Conservation (phyloP, 1,140 invertebrate species). For the Musca domestica region DNA sequence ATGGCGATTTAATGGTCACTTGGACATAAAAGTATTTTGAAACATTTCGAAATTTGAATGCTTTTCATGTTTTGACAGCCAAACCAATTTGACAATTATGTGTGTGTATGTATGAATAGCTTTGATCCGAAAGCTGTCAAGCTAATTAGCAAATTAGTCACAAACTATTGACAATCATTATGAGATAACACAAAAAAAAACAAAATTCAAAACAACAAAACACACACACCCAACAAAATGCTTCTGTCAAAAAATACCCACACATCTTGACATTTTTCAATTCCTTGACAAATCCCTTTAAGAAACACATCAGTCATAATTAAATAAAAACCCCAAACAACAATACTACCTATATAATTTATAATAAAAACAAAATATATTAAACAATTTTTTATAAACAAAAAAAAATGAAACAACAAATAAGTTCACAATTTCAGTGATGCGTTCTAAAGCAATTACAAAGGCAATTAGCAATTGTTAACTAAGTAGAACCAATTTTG, state of each 20-base stretch:
- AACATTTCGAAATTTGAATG: no score
- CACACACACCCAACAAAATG: no score
- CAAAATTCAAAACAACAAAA: no score
- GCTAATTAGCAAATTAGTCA: no score
- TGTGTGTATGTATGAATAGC: neutral
- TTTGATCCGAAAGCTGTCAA: neutral
- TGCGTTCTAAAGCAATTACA: constrained; percentile 26
- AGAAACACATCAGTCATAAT: constrained; percentile 14
- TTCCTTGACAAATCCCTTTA: constrained; percentile 18
- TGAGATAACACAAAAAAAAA: no score
- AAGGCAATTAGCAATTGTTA: constrained; percentile 27
- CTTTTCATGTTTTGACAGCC: no score
- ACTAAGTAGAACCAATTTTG: constrained; percentile 29
- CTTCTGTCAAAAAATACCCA: no score
- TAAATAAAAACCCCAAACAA: neutral
- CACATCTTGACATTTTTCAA: neutral
- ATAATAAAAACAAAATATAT: no score
- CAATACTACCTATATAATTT: neutral
- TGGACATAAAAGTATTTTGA: no score
- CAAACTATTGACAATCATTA: no score
- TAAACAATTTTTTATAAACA: no score
- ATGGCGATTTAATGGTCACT: no score
- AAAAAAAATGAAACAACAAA: neutral
- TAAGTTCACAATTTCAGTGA: constrained; percentile 20
- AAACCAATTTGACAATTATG: neutral